Evolutionary conservation across 2,888 invertebrate genomes (phyloP), one percentile per base, ranked within the genome.

Genomic region (Agrotis segetum): DNA sequence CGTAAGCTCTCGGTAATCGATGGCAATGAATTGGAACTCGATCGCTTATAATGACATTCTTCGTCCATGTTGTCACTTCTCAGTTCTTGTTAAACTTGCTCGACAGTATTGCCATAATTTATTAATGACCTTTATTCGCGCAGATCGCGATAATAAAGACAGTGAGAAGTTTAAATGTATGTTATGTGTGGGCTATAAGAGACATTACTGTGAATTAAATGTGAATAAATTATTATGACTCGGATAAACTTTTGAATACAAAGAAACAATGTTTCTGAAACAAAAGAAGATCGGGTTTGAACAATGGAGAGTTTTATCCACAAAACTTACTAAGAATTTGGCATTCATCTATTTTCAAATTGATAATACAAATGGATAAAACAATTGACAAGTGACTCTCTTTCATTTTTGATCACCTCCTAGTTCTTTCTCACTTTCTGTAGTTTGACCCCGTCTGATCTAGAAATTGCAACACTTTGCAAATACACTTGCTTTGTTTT

Each of bases 81-180:
- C 70, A 89, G 68, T 82, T 72, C 74, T 70, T 67, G 79, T 81
- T 80, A 86, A 84, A 85, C 86, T 86, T 77, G 88, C 83, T 83
- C 79, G 74, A 77, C 68, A 78, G 77, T 74, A 79, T 77, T 80
- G 77, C 82, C 82, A 81, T 87, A 85, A 87, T 85, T 86, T 87
- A 83, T 82, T 70, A 64, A 79, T 79, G 85, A 88, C 88, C 87
- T 87, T 88, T 88, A 77, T 53, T 67, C 21, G 47, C 60, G 17
- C 76, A 47, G 67, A 64, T 66, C 65, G 65, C 75, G 65, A 55
- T 72, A 64, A 79, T 82, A 70, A 81, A 79, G n/a, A n/a, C n/a
- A n/a, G 74, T 78, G 71, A 67, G 62, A 74, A 74, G 44, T 66
- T 77, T 63, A 82, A 82, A 62, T 69, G 61, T 71, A 68, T 56